phyloP scores from a whole-genome alignment of 1,140 invertebrate genomes.

The Globodera ellingtonae region DNA sequence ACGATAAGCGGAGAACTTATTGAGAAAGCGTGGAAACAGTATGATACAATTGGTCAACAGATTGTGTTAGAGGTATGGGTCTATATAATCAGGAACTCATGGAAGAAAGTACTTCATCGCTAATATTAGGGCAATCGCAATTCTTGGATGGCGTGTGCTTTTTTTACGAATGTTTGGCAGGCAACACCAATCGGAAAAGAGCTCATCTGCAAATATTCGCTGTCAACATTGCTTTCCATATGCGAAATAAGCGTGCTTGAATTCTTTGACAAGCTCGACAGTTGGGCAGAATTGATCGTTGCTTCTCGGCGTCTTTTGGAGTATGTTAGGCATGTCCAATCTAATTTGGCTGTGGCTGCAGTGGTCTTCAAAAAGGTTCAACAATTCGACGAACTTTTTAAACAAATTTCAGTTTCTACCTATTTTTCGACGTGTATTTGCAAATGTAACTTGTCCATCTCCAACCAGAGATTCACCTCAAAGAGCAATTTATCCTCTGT shows the following conservation, averaged over 20 bases:
- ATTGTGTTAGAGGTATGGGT: conserved; percentile 43
- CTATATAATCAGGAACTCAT: neutral
- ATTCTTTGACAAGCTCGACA: conserved; percentile 92
- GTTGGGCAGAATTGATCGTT: conserved; percentile 91
- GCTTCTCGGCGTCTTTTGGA: conserved; percentile 80
- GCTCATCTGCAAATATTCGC: conserved; percentile 43
- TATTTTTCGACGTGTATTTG: conserved; percentile 73
- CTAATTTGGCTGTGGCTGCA: conserved; percentile 90
- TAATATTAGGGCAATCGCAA: conserved; percentile 47
- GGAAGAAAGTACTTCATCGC: neutral
- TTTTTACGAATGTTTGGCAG: conserved; percentile 56
- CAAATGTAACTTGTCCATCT: neutral
- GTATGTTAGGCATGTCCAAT: conserved; percentile 82
- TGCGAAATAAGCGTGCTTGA: conserved; percentile 77
- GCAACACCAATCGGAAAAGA: conserved; percentile 55
- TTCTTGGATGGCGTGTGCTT: conserved; percentile 53
- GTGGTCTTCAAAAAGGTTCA: conserved; percentile 82
- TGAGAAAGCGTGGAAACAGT: conserved; percentile 53
- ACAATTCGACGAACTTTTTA: neutral
- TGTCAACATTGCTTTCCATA: conserved; percentile 44
- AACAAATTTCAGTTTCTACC: conserved; percentile 72
- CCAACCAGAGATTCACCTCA: neutral
- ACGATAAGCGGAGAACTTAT: conserved; percentile 53
- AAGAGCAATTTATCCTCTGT: conserved; percentile 38
- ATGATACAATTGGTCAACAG: conserved; percentile 49